Evolutionary conservation across 1,140 invertebrate species (phyloP), one percentile per base, ranked within the genome.

Genomic region (Paraescarpia echinospica): DNA sequence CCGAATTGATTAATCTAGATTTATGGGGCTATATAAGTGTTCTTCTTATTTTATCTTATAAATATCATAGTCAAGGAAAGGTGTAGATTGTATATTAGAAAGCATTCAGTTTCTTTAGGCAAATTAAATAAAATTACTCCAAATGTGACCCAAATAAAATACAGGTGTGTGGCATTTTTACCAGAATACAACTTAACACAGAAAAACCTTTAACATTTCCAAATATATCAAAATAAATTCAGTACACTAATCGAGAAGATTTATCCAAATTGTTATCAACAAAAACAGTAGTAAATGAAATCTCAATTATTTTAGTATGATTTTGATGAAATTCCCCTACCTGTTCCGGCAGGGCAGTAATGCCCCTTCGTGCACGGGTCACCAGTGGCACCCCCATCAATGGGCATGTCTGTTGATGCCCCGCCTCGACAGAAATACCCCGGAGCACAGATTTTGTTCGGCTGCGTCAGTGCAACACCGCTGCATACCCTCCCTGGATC

Each of bases 301-400:
- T 12, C 27, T 77, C 22, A 22, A 77, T 31, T 27, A 77, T 77
- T 12, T 77, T 31, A 77, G 22, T 4, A 77, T 1, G 59, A 2
- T 27, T 6, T 77, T 77, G 18, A 77, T 77, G 22, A 77, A 77
- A 77, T 77, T 2, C 22, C 27, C 59, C 9, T 77, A 77, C 95
- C 94, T 93, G 94, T 95, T 93, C 94, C 95, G 93, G 94, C 93
- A 34, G 95, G 95, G 92, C 95, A 95, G 93, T 95, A 95, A 92
- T 93, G 92, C 14, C 95, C 95, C 22, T 90, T 77, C 6, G 93
- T 90, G 93, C 95, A 95, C n/a, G 94, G 93, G 48, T 94, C 94
- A 22, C 95, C 95, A 31, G 95, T 95, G 0, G 93, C 89, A 33
- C 94, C 95, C 89, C 94, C 95, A 94, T 96, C 95, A 33, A 91